Evolutionary conservation across 1,140 invertebrate genomes (phyloP).

Genomic region (Helicoverpa armigera): DNA sequence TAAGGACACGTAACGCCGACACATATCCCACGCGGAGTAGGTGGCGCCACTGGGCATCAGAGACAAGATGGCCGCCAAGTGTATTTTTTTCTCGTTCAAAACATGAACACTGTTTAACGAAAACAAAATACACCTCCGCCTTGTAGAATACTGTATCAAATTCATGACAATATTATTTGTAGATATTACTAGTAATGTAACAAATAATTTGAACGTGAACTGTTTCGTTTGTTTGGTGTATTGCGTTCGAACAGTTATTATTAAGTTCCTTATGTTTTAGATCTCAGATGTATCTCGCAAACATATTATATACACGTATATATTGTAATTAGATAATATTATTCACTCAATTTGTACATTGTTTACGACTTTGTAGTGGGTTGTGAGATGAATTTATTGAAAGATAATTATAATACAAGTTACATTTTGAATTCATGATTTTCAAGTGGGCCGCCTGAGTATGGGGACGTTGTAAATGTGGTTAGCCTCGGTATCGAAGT

Average conservation of each 20-base stretch:
- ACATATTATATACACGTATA: conserved; percentile 61
- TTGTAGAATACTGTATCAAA: conserved; percentile 65
- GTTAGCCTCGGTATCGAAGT: background rate
- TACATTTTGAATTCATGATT: conserved; percentile 28
- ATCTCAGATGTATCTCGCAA: conserved; percentile 77
- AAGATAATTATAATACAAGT: conserved; percentile 47
- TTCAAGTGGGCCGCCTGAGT: background rate
- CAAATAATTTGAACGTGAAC: conserved; percentile 45
- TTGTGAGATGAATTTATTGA: conserved; percentile 79
- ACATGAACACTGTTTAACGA: background rate
- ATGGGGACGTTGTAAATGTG: background rate
- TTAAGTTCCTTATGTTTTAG: conserved; percentile 77
- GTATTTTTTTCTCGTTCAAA: conserved; percentile 30
- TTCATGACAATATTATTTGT: conserved; percentile 81
- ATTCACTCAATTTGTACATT: conserved; percentile 65
- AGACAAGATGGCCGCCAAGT: background rate
- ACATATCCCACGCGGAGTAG: conserved; percentile 63
- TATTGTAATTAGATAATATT: conserved; percentile 58
- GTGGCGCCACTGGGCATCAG: conserved; percentile 24
- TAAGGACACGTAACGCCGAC: conserved; percentile 54
- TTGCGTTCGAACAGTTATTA: conserved; percentile 46
- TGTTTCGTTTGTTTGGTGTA: conserved; percentile 55
- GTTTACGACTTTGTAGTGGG: conserved; percentile 71
- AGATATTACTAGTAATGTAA: conserved; percentile 60
- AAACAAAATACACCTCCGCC: conserved; percentile 48